These are phyloP conservation scores for Potamarius usumacintae DNA, from an alignment of 2,113 vertebrate species.

Conservation along the genomic window DNA sequence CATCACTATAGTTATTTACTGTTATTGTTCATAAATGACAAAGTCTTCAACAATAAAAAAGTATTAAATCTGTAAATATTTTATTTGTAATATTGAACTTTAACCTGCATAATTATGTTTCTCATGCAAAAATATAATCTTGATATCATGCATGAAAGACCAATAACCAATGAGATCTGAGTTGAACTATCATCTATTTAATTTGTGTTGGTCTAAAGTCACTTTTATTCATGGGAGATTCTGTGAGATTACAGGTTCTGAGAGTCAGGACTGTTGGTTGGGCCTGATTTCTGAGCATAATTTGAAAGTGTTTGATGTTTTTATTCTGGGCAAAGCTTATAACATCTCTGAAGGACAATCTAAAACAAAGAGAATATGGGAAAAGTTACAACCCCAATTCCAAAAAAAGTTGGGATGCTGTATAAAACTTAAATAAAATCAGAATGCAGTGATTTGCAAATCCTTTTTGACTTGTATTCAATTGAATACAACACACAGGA, in stretches of 20 bases:
- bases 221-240: background rate
- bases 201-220: background rate
- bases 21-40: background rate
- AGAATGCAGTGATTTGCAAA: too few relatives aligned
- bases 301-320: background rate
- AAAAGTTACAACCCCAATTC: background rate
- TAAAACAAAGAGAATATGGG: background rate
- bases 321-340: background rate
- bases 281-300: background rate
- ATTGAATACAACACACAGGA: too few relatives aligned
- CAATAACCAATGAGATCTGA: background rate
- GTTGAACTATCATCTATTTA: background rate
- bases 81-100: conserved; percentile 5
- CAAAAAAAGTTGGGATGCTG: too few relatives aligned
- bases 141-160: background rate
- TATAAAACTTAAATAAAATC: too few relatives aligned
- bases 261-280: background rate
- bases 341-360: background rate
- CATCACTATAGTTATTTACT: background rate
- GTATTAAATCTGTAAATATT: background rate
- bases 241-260: background rate
- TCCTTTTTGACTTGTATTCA: too few relatives aligned
- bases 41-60: background rate
- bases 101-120: background rate
- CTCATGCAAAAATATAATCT: background rate